These are phyloP conservation scores for Neoarius graeffei DNA, from an alignment of 2,113 vertebrate genomes.

Conservation along the genomic window DNA sequence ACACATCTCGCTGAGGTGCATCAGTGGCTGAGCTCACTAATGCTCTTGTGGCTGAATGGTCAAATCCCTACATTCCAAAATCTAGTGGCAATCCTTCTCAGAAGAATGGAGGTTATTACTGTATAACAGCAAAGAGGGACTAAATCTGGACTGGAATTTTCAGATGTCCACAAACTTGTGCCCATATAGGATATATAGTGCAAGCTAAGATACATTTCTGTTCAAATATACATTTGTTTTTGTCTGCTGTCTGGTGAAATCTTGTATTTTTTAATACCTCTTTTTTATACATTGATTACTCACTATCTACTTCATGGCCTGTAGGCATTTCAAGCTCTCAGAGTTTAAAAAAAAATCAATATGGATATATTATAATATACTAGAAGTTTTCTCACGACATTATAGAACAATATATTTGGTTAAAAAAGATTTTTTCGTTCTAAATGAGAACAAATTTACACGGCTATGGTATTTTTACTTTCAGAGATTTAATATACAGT, in stretches of 20 bases:
- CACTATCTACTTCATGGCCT: neutral
- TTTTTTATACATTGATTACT: neutral
- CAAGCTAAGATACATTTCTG: neutral
- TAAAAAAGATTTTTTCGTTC: neutral
- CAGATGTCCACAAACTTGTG: neutral
- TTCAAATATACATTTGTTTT: neutral
- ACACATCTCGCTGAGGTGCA: neutral
- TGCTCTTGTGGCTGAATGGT: neutral
- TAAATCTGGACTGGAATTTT: neutral
- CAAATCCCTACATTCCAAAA: neutral
- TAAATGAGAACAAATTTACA: neutral
- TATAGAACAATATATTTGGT: neutral
- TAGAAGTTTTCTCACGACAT: neutral
- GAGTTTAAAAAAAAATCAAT: neutral
- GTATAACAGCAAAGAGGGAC: neutral
- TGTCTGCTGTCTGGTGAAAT: neutral
- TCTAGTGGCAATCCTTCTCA: neutral
- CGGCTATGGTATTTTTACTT: neutral
- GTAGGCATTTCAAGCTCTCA: neutral
- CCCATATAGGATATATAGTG: neutral
- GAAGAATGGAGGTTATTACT: neutral
- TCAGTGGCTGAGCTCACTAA: neutral
- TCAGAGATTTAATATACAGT: neutral
- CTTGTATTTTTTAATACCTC: neutral
- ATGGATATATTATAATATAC: neutral